A percentile compares a stretch with the other conserved stretches of the same genome.
Evolutionary conservation across 1,140 invertebrate species (phyloP).

Genomic region (Drosophila suzukii): DNA sequence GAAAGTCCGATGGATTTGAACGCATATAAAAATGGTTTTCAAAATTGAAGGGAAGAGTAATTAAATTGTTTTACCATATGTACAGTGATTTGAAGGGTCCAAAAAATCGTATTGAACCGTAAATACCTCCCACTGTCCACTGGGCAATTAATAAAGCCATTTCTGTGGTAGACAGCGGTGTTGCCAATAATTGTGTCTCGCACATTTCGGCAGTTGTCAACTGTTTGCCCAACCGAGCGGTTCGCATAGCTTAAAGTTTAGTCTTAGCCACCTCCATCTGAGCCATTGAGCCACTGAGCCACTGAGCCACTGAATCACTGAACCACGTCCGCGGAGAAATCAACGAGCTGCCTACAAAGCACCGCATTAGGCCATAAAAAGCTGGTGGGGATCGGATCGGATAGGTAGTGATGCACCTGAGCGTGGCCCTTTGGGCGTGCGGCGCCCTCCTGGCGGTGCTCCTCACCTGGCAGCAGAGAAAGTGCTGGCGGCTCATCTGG

Average conservation of each 20-base stretch:
- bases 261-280: not conserved
- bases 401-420: conserved; percentile 44
- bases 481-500: conserved; percentile 81
- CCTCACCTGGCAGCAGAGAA: conserved; percentile 73
- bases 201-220: conserved; percentile 34
- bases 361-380: conserved; percentile 53
- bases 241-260: conserved; percentile 1
- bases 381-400: not conserved
- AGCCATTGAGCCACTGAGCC: too few species aligned
- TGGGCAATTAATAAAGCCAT: conserved; percentile 29
- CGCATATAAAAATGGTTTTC: too few species aligned
- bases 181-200: conserved; percentile 14
- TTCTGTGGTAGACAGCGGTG: not conserved
- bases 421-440: conserved; percentile 65
- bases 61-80: too few species aligned
- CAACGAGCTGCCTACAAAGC: conserved; percentile 59
- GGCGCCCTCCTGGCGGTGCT: conserved; percentile 58
- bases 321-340: conserved; percentile 2
- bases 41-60: too few species aligned
- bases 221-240: conserved; percentile 26
- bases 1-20: too few species aligned
- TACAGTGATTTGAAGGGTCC: too few species aligned
- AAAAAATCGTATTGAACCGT: too few species aligned
- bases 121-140: conserved; percentile 7
- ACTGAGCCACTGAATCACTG: not conserved